These are phyloP conservation scores for Melopsittacus undulatus DNA, from an alignment of 2,797 vertebrate species.

Conservation along the genomic window DNA sequence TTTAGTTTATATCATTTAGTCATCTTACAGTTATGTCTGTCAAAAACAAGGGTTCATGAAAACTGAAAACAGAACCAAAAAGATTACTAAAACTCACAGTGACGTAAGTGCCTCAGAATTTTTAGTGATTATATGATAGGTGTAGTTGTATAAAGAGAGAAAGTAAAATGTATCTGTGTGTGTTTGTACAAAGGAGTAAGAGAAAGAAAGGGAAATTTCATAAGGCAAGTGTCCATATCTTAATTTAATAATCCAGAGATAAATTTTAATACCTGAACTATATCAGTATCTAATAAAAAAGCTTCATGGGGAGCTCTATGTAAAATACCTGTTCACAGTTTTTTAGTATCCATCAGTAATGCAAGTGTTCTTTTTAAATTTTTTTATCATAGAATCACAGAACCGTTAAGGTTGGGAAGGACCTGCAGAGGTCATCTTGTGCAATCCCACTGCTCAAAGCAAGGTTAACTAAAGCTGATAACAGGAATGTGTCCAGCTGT, in stretches of 20 bases:
- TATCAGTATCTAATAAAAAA: background rate
- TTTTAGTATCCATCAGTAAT: background rate
- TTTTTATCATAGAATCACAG: background rate
- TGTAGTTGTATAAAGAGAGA: background rate
- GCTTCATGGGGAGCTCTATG: background rate
- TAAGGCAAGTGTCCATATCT: background rate
- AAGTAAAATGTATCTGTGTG: background rate
- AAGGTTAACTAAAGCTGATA: background rate
- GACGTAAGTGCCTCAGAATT: background rate
- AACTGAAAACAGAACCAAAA: background rate
- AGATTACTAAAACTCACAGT: background rate
- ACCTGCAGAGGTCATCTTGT: background rate
- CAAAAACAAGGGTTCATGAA: background rate
- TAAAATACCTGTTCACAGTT: background rate
- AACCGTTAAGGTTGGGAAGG: background rate
- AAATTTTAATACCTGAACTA: background rate
- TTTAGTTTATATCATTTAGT: background rate
- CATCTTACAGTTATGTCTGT: background rate
- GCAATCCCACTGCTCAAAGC: background rate
- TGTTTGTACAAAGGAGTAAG: background rate
- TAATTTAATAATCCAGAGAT: background rate
- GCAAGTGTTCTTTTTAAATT: background rate
- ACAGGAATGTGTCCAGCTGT: accelerated
- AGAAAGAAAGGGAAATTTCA: background rate
- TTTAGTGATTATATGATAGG: background rate